Conservation (phyloP, 2,888 invertebrate genomes). For the Argynnis bischoffii region DNA sequence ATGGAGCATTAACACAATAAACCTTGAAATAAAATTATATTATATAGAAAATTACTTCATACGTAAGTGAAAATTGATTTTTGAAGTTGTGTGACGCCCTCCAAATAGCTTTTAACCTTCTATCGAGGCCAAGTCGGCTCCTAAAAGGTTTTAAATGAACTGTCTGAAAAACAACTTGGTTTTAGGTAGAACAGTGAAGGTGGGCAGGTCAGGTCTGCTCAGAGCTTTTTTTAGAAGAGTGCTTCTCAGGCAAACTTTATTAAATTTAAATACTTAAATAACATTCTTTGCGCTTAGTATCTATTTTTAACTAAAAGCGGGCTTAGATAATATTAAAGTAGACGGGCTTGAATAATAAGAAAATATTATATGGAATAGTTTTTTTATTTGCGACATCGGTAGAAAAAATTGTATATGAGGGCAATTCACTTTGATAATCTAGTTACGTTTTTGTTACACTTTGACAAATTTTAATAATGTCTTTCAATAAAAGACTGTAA, state of each 20-base stretch:
- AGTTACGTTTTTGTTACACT: too few relatives aligned
- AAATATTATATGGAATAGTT: neutral
- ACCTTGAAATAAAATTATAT: neutral
- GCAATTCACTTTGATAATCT: too few relatives aligned
- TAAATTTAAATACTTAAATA: too few relatives aligned
- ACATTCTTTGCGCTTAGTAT: too few relatives aligned
- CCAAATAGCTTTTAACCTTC: constrained; percentile 18
- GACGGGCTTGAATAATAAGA: neutral
- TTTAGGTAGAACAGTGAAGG: neutral
- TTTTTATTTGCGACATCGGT: too few relatives aligned
- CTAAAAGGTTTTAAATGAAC: constrained; percentile 25
- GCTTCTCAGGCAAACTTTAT: too few relatives aligned
- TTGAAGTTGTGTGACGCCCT: neutral
- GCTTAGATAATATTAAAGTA: neutral
- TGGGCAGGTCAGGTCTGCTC: neutral
- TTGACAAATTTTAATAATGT: too few relatives aligned
- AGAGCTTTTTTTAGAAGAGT: neutral
- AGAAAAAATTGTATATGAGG: too few relatives aligned
- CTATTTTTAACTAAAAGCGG: too few relatives aligned
- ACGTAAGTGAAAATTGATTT: constrained; percentile 15
- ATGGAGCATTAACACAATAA: neutral
- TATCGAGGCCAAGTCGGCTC: constrained; percentile 10
- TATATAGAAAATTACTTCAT: constrained; percentile 7
- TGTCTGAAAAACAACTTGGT: constrained; percentile 21
- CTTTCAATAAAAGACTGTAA: too few relatives aligned